These are phyloP conservation scores for Eupeodes luniger DNA, from an alignment of 2,888 invertebrate species.

Conservation along the genomic window DNA sequence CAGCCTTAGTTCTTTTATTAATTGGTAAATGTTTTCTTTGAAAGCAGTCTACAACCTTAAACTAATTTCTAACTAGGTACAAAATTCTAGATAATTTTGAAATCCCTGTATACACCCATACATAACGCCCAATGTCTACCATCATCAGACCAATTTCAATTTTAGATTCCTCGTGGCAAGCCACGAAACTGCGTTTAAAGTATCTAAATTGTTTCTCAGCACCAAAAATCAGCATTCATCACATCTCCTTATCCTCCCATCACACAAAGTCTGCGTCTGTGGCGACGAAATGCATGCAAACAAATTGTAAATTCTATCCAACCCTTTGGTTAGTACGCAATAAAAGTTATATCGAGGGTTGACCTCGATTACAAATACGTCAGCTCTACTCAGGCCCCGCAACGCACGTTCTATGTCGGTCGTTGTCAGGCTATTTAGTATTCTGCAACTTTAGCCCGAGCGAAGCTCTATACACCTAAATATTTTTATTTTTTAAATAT, in stretches of 20 bases:
- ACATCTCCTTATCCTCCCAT: conserved; percentile 43
- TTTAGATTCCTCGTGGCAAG: conserved; percentile 48
- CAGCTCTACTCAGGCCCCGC: conserved; percentile 15
- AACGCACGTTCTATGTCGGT: conserved; percentile 8
- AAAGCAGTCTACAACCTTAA: neutral
- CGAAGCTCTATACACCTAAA: conserved; percentile 57
- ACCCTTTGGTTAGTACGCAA: conserved; percentile 71
- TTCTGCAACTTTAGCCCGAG: conserved; percentile 54
- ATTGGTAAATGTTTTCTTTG: neutral
- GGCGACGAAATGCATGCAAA: conserved; percentile 58
- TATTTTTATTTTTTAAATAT: conserved; percentile 31
- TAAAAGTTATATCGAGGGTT: conserved; percentile 72
- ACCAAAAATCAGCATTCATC: conserved; percentile 64
- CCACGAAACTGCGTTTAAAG: conserved; percentile 27
- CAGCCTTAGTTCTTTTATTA: too few relatives aligned
- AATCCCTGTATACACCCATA: too few relatives aligned
- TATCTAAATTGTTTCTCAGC: conserved; percentile 7
- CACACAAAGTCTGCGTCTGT: conserved; percentile 38
- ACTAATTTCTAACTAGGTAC: neutral
- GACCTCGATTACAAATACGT: conserved; percentile 74
- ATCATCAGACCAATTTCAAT: neutral
- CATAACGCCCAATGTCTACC: neutral
- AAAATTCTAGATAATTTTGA: conserved; percentile 12
- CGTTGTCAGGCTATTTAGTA: conserved; percentile 54
- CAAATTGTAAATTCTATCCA: conserved; percentile 69